Evolutionary conservation across 2,113 vertebrate genomes (phyloP).

Genomic region (Megaceryle maxima): DNA sequence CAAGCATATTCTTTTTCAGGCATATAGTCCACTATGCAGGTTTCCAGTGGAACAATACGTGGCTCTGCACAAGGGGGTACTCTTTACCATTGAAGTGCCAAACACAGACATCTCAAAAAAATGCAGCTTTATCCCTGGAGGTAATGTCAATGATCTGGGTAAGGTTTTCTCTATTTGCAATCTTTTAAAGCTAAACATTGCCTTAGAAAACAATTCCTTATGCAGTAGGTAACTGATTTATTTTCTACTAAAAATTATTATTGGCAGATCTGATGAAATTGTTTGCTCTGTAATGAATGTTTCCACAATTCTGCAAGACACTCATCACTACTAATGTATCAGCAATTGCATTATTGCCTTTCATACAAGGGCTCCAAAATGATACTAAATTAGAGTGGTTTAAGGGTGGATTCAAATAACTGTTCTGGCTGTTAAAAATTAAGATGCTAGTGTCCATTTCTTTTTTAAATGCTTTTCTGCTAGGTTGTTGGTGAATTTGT

Average conservation of each 20-base stretch:
- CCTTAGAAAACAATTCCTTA: background rate
- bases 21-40: background rate
- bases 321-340: background rate
- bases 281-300: background rate
- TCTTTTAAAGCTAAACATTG: background rate
- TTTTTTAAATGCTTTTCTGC: background rate
- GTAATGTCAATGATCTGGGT: background rate
- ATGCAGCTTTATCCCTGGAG: background rate
- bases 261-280: background rate
- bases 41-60: background rate
- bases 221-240: background rate
- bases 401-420: background rate
- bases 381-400: background rate
- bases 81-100: background rate
- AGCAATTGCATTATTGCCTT: background rate
- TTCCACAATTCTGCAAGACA: background rate
- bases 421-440: background rate
- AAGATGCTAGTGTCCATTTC: background rate
- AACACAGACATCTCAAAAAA: slow-evolving; percentile 3
- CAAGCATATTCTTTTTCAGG: background rate
- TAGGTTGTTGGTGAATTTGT: background rate
- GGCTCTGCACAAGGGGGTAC: background rate
- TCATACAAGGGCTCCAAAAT: background rate
- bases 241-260: background rate
- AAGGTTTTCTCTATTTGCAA: background rate